phyloP scores from a whole-genome alignment of 2,888 invertebrate species.

The Euplagia quadripunctaria region DNA sequence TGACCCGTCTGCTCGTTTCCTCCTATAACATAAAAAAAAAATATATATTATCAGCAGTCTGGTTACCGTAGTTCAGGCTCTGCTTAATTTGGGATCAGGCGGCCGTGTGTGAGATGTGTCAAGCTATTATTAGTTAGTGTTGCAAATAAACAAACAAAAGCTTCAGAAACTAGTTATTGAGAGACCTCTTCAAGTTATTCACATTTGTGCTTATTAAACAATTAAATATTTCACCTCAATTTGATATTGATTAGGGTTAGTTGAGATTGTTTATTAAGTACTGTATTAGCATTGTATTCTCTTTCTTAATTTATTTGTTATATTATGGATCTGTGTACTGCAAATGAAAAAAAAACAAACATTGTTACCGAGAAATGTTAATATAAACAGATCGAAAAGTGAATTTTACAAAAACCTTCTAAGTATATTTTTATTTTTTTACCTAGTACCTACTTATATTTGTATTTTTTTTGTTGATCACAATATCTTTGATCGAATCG shows the following conservation, averaged over 20 bases:
- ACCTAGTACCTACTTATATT: too few relatives aligned
- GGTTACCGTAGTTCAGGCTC: too few relatives aligned
- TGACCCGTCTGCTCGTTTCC: too few relatives aligned
- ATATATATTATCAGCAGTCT: too few relatives aligned
- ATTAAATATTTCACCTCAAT: background rate
- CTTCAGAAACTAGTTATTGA: too few relatives aligned
- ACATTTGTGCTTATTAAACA: background rate
- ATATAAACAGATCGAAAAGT: background rate
- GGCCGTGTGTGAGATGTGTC: too few relatives aligned
- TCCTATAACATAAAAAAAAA: too few relatives aligned
- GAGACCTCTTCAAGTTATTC: background rate
- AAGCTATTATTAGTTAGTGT: too few relatives aligned
- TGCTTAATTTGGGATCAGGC: too few relatives aligned
- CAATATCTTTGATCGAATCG: too few relatives aligned
- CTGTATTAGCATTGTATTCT: background rate
- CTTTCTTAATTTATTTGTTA: conserved; percentile 5
- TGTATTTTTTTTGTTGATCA: too few relatives aligned
- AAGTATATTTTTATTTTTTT: background rate
- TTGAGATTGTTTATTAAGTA: background rate
- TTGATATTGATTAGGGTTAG: background rate
- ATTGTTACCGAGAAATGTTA: background rate
- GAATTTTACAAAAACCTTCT: background rate
- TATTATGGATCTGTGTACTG: background rate
- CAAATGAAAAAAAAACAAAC: background rate
- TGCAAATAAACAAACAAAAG: too few relatives aligned